Evolutionary conservation across 2,888 invertebrate genomes (phyloP), one percentile per base, ranked within the genome.

Genomic region (Polyploca ridens): DNA sequence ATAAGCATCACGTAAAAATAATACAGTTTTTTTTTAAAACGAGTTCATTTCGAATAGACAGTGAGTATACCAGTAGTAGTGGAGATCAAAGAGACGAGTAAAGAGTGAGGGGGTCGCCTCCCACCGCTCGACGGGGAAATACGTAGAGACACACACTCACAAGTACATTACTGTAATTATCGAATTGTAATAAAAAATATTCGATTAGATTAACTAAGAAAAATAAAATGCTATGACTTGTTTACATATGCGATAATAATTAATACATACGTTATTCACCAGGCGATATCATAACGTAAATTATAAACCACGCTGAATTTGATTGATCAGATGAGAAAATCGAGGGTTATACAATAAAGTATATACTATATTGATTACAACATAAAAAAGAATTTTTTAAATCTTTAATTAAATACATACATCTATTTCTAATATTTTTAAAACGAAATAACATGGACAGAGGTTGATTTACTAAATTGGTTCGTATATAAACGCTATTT

Each of bases 131-230:
- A 69, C 80, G 77, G 85, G 86, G 86, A 88, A 89, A 90, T 87
- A 90, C 88, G 87, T 86, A 88, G 87, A 83, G 87, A 83, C 86
- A 88, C 90, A 88, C 90, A 82, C 82, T 81, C 84, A 74, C 84
- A 82, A 83, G 86, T 89, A 90, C 91, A 92, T 93, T 92, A 92
- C 87, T 85, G 87, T 93, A 93, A 93, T 92, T 91, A 93, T 90
- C 87, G 88, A 89, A 91, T 91, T 91, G 91, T 84, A 81, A 81
- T 79, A 78, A 84, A 87, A 83, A 83, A 80, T 79, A 85, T 80
- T 79, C 78, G 76, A 83, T 80, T 73, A 72, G 73, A 72, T 77
- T 72, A 10, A 54, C 16, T 54, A 7, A 19, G 10, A 54, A 54
- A 54, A 19, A 16, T 19, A 6, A 49, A 16, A 49, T 16, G 8